Conservation (phyloP, 2,797 vertebrate species). For the Numenius phaeopus region DNA sequence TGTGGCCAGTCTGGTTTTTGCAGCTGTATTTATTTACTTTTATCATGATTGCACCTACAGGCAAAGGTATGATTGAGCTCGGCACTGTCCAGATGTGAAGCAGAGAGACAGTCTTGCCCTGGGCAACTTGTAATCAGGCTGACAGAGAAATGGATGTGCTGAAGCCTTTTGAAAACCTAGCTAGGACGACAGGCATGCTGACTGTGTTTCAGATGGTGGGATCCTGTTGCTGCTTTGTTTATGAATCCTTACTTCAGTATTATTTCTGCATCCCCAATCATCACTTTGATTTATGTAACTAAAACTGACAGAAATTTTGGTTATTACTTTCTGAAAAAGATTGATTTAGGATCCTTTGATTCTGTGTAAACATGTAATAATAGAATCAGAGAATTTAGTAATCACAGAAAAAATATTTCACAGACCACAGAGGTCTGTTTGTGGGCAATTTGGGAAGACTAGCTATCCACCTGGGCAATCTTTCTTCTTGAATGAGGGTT, state of each 20-base stretch:
- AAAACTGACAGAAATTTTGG: not conserved
- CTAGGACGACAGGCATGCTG: not conserved
- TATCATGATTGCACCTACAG: not conserved
- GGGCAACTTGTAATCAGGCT: constrained; percentile 18
- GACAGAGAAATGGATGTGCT: constrained; percentile 15
- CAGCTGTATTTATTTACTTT: constrained; percentile 54
- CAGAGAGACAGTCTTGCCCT: not conserved
- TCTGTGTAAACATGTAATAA: not conserved
- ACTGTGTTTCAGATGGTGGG: not conserved
- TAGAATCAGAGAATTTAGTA: not conserved
- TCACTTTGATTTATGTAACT: not conserved
- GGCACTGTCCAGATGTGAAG: not conserved
- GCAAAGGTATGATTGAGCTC: constrained; percentile 7
- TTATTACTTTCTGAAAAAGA: not conserved
- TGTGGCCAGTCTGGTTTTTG: not conserved
- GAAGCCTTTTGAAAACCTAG: not conserved
- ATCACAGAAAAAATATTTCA: not conserved
- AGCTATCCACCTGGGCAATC: not conserved
- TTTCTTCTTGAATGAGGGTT: not conserved
- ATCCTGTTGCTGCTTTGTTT: not conserved
- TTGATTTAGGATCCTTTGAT: not conserved
- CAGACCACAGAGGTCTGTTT: not conserved
- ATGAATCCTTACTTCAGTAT: not conserved
- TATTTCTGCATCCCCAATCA: not conserved
- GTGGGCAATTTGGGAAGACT: not conserved